phyloP scores from a whole-genome alignment of 2,888 invertebrate species.

The Periphyllus acericola region DNA sequence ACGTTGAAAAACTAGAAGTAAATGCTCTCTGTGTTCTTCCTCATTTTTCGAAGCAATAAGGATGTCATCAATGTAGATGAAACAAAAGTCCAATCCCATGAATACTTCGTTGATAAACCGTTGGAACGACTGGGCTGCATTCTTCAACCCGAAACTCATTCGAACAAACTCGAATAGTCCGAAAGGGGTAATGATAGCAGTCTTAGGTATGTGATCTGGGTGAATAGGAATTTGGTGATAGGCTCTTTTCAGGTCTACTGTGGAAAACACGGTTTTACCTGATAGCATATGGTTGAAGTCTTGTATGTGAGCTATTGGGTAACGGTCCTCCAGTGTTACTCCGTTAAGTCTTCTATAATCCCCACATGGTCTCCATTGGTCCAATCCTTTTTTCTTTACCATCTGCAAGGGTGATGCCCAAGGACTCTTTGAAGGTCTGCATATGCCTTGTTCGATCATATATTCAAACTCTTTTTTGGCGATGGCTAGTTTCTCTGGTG shows the following conservation, averaged over 20 bases:
- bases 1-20: constrained; percentile 62
- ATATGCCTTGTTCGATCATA: constrained; percentile 62
- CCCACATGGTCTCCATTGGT: constrained; percentile 63
- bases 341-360: constrained; percentile 65
- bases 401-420: constrained; percentile 65
- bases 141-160: constrained; percentile 66
- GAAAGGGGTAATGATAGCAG: constrained; percentile 64
- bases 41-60: constrained; percentile 49
- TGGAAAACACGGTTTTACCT: constrained; percentile 64
- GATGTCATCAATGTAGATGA: constrained; percentile 64
- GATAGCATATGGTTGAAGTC: constrained; percentile 65
- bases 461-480: constrained; percentile 65
- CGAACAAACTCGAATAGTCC: constrained; percentile 64
- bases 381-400: constrained; percentile 64
- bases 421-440: constrained; percentile 56
- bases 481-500: constrained; percentile 65
- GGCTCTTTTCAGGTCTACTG: constrained; percentile 65
- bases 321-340: constrained; percentile 63
- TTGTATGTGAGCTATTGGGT: constrained; percentile 56
- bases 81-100: constrained; percentile 62
- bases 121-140: constrained; percentile 66
- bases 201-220: constrained; percentile 63
- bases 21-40: constrained; percentile 62
- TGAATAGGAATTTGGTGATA: constrained; percentile 65
- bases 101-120: constrained; percentile 66